Evolutionary conservation across 2,888 invertebrate genomes (phyloP).

Genomic region (Melinaea marsaeus): DNA sequence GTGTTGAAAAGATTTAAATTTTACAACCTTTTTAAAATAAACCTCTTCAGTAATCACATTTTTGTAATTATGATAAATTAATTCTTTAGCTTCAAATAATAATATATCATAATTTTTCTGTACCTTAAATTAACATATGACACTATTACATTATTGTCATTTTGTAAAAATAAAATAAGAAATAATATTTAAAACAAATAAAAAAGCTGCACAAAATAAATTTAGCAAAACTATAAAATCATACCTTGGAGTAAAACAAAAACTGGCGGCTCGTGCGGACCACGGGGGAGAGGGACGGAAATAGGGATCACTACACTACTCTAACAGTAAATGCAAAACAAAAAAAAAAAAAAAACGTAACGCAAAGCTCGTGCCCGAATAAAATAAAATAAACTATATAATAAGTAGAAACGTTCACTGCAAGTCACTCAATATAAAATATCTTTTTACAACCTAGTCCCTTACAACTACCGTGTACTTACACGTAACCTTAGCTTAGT

Average conservation of each 20-base stretch:
- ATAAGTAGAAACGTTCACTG: conserved; percentile 51
- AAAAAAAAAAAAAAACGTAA: conserved; percentile 43
- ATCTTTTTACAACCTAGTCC: conserved; percentile 64
- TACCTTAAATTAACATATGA: too few relatives aligned
- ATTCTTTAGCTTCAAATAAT: too few relatives aligned
- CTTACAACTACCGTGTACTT: conserved; percentile 61
- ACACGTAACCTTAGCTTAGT: conserved; percentile 52
- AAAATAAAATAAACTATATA: conserved; percentile 39
- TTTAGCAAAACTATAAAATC: conserved; percentile 44
- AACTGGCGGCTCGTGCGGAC: conserved; percentile 66
- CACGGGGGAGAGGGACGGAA: conserved; percentile 59
- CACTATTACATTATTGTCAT: too few relatives aligned
- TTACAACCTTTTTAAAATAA: too few relatives aligned
- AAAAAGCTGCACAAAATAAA: conserved; percentile 6
- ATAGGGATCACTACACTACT: conserved; percentile 41
- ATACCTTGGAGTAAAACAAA: conserved; percentile 62
- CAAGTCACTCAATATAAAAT: conserved; percentile 55
- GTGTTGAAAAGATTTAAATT: too few relatives aligned
- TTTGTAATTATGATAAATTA: too few relatives aligned
- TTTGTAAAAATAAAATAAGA: too few relatives aligned
- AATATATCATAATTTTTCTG: too few relatives aligned
- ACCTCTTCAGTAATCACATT: too few relatives aligned
- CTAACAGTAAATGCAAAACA: conserved; percentile 48
- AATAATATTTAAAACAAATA: background rate
- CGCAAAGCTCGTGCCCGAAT: conserved; percentile 44